Conservation (phyloP, 2,113 vertebrate genomes). For the Danio rerio region GRCz12tu NC_133194.1:38972501-38973000, state of each 20-base stretch:
- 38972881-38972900: conserved; percentile 64
- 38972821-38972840: conserved; percentile 70
- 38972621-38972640: too few relatives aligned
- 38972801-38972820: conserved; percentile 18
- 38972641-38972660: too few relatives aligned
- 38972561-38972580: too few relatives aligned
- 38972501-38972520: too few relatives aligned
- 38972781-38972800: conserved; percentile 57
- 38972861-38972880: conserved; percentile 67
- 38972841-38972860: conserved; percentile 63
- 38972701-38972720: not conserved
- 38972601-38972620: too few relatives aligned
- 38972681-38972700: conserved; percentile 32
- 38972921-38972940: conserved; percentile 70
- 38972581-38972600: too few relatives aligned
- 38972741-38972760: conserved; percentile 25
- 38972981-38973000: not conserved
- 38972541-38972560: too few relatives aligned
- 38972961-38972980: not conserved
- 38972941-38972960: conserved; percentile 24
- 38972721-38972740: conserved; percentile 1
- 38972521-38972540: too few relatives aligned
- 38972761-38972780: conserved; percentile 44
- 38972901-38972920: conserved; percentile 69
- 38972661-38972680: not conserved